Percentiles rank a stretch among this genome's conserved stretches.
These are phyloP conservation scores for Saccostrea echinata DNA, from an alignment of 1,140 invertebrate species.

Conservation along the genomic window DNA sequence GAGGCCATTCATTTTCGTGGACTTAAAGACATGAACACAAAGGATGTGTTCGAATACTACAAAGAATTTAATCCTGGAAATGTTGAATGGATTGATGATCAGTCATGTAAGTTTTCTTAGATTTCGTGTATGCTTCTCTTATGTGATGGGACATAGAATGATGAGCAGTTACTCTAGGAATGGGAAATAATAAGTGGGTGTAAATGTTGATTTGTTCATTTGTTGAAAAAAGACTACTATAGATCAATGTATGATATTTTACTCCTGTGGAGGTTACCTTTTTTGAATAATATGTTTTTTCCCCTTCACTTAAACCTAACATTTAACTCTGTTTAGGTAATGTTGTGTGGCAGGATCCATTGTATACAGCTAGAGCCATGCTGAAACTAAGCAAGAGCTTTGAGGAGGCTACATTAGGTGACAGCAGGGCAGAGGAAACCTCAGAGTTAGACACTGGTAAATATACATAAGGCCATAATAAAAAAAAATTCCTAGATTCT, in stretches of 20 bases:
- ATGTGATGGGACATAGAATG: too few species aligned
- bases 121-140: too few species aligned
- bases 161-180: too few species aligned
- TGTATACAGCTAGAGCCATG: slow-evolving; percentile 87
- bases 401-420: slow-evolving; percentile 56
- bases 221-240: too few species aligned
- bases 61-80: slow-evolving; percentile 86
- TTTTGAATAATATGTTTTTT: too few species aligned
- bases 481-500: too few species aligned
- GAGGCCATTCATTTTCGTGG: slow-evolving; percentile 89
- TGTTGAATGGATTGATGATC: slow-evolving; percentile 90
- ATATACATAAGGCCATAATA: too few species aligned
- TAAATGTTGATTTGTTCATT: too few species aligned
- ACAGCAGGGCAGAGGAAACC: slow-evolving; percentile 51
- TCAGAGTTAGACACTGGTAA: slow-evolving; percentile 13
- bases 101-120: slow-evolving; percentile 83
- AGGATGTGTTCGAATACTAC: slow-evolving; percentile 89
- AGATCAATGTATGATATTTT: too few species aligned
- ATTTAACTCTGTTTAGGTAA: slow-evolving; percentile 83
- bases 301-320: too few species aligned
- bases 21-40: slow-evolving; percentile 87
- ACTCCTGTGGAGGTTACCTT: too few species aligned
- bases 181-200: too few species aligned
- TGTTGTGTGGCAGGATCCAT: slow-evolving; percentile 87
- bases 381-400: slow-evolving; percentile 81